Conservation (phyloP, 1,140 invertebrate genomes). For the Drosophila ogumai region DNA sequence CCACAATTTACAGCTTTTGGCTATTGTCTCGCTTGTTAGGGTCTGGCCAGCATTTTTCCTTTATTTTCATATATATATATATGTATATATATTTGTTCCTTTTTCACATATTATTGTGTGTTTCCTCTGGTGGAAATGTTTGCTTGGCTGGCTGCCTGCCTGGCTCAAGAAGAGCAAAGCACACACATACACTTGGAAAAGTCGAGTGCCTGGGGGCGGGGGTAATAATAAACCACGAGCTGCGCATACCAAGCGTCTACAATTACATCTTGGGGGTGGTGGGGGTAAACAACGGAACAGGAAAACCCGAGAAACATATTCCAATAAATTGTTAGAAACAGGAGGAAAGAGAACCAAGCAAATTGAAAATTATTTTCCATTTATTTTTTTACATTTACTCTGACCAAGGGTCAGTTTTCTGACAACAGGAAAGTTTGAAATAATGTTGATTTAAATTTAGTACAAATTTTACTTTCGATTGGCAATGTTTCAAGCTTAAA, state of each 20-base stretch:
- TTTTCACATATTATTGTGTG: conserved; percentile 56
- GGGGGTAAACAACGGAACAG: conserved; percentile 10
- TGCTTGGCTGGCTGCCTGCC: conserved; percentile 64
- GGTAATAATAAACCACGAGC: conserved; percentile 75
- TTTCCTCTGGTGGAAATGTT: conserved; percentile 74
- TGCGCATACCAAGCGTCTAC: conserved; percentile 75
- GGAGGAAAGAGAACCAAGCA: conserved; percentile 10
- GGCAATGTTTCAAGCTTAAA: background rate
- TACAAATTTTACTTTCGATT: background rate
- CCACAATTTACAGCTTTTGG: conserved; percentile 70
- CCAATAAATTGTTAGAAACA: conserved; percentile 35
- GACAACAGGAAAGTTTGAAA: conserved; percentile 35
- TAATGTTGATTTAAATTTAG: conserved; percentile 61
- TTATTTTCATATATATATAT: conserved; percentile 27
- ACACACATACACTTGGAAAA: conserved; percentile 58
- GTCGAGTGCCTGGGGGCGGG: conserved; percentile 3
- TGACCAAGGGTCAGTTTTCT: conserved; percentile 34
- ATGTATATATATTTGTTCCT: conserved; percentile 28
- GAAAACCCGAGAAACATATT: conserved; percentile 37
- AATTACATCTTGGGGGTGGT: conserved; percentile 51
- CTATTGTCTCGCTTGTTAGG: conserved; percentile 78
- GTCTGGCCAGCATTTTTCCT: conserved; percentile 57
- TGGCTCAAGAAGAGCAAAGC: conserved; percentile 62
- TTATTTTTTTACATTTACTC: conserved; percentile 23
- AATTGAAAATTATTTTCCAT: conserved; percentile 78